Percentiles rank a stretch among this genome's conserved stretches.
Conservation (phyloP, 2,113 vertebrate species). For the Rhineura floridana region DNA sequence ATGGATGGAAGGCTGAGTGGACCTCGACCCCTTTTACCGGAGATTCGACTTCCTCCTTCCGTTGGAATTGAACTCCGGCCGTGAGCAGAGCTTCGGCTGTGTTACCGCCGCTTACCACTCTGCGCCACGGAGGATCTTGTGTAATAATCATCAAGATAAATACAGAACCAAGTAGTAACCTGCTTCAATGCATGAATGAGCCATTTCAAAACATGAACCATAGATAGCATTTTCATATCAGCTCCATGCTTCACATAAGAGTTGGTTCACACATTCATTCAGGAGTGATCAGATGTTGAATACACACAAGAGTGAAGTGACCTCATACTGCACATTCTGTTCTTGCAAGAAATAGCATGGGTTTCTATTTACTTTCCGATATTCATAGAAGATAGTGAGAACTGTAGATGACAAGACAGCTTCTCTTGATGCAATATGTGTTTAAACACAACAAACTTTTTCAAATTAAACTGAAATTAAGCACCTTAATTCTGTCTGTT, state of each 20-base stretch:
- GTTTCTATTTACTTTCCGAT: not conserved
- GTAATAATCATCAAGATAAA: no score
- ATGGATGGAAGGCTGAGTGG: no score
- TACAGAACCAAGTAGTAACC: no score
- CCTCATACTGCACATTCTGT: not conserved
- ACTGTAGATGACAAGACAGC: conserved; percentile 25
- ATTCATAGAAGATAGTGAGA: conserved; percentile 35
- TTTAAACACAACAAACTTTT: conserved; percentile 33
- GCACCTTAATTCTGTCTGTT: not conserved
- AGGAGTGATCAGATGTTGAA: not conserved
- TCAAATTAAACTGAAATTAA: conserved; percentile 7
- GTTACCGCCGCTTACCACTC: no score
- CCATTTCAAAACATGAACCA: no score
- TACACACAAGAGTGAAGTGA: not conserved
- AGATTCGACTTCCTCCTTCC: no score
- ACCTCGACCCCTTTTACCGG: no score
- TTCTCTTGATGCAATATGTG: conserved; percentile 48
- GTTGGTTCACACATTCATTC: not conserved
- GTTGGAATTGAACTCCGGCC: no score
- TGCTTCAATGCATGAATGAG: no score
- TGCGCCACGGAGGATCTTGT: no score
- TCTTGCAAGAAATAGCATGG: not conserved
- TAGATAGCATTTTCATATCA: not conserved
- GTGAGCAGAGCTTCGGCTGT: no score
- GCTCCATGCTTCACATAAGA: not conserved